Evolutionary conservation across 2,113 vertebrate species (phyloP), one percentile per base, ranked within the genome.

Genomic region (Forbesichthys agassizii): DNA sequence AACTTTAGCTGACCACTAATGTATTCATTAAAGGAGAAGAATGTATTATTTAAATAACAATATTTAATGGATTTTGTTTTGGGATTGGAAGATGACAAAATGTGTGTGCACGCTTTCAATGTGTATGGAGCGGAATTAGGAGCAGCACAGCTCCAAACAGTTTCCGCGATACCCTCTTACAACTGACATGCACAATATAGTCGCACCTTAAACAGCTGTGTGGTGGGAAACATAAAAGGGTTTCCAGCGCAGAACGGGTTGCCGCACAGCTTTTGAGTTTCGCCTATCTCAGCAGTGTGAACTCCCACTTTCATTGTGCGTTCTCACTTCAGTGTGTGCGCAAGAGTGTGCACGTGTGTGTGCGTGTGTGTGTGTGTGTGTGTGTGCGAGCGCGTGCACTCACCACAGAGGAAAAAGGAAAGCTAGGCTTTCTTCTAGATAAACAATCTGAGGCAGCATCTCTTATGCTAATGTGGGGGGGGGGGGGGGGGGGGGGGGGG

Each of bases 381-480:
- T 11, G 49, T 53, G 60, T 33, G 11, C 42, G 52, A 48, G 67
- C 64, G 57, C 66, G 51, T 63, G 55, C 48, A 64, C 58, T 67
- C 18, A 18, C 59, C 57, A 64, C 71, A 53, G 64, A 75, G 70
- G 12, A 12, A n/a, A 51, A 74, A 14, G 63, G 51, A 74, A 56
- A 62, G 69, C 53, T 59, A 14, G 33, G 78, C 66, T 79, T 74
- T 86, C 80, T 88, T 78, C 18, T 81, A 75, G 81, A 88, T 86
- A 88, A 91, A 90, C 84, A 90, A 88, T 90, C 85, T 86, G 86
- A 91, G 86, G 81, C 90, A 90, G 89, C 90, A 90, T 86, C 84
- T 89, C 86, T 74, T 86, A 91, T 91, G 89, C 74, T 87, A 91
- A 91, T 88, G 69, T 62, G 18, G n/a, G n/a, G n/a, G n/a, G n/a